Conservation (phyloP, 92 coral and sea anemone species). For the Hydrozoanthus gracilis region DNA sequence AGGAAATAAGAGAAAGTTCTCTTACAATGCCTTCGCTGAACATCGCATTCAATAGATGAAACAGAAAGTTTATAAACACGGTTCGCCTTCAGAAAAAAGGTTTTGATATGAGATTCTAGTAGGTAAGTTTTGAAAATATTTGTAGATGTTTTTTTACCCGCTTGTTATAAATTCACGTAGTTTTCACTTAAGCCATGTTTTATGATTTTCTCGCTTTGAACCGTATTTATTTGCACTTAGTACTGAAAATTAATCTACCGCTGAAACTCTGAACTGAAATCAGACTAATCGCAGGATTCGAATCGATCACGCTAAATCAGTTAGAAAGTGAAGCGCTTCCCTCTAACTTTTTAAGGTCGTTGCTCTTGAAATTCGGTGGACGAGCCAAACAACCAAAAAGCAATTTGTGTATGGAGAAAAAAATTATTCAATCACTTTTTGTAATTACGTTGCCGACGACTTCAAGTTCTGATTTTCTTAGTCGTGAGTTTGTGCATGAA, state of each 20-base stretch:
- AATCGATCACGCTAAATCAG: no score
- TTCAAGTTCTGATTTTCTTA: not conserved
- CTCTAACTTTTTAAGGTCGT: not conserved
- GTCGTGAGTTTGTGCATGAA: not conserved
- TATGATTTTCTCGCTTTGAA: not conserved
- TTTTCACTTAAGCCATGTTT: not conserved
- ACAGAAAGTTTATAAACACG: not conserved
- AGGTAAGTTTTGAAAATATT: not conserved
- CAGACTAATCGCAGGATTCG: no score
- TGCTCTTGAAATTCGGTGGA: not conserved
- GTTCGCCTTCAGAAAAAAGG: not conserved
- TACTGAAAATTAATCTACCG: no score
- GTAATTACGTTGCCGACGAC: not conserved
- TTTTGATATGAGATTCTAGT: not conserved
- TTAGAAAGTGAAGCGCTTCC: not conserved
- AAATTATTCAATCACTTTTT: not conserved
- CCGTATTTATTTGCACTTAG: no score
- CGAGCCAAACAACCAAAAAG: not conserved
- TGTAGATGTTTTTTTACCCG: not conserved
- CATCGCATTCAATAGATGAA: not conserved
- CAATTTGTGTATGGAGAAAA: not conserved
- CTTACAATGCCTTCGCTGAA: not conserved
- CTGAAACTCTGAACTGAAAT: no score
- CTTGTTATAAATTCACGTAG: no score
- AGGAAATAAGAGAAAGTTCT: not conserved